Evolutionary conservation across 2,888 invertebrate species (phyloP), one percentile per base, ranked within the genome.

Genomic region (Operophtera brumata): DNA sequence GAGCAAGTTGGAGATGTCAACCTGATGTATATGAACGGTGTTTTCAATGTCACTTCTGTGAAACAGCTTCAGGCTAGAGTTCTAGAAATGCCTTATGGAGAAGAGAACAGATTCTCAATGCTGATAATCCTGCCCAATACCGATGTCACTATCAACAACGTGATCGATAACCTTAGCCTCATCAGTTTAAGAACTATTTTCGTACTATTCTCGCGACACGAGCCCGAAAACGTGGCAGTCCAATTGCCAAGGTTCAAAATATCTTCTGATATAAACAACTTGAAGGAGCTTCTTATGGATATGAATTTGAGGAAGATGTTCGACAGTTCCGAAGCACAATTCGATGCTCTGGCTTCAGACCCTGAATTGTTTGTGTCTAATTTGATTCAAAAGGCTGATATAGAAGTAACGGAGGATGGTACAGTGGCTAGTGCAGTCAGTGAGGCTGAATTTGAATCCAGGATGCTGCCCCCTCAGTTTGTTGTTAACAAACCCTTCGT

Each of bases 171-270:
- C 10, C 68, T 94, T n/a, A 79, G 82, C 9, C 68, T 61, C 0
- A 68, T 90, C 10, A 90, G 91, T 51, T 71, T 91, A 61, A 73
- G 75, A 0, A 79, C 86, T 0, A 80, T 94, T 28, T 82, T 92
- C 32, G 68, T 78, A 2, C 69, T 79, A 6, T 81, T 93, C 30
- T 67, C 73, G 0, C 70, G 71, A 12, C 72, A 82, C 1, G 75
- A 77, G 9, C 74, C 82, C 0, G 83, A 74, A n/a, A 80, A 80
- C 2, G 90, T 92, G 0, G 81, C 86, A 28, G 91, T 94, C 0
- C 86, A 90, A 62, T 64, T 94, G 36, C 94, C 94, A 0, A 87
- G 89, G 62, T 94, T 94, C 66, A 90, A 86, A 51, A 85, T 92
- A 4, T 73, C 84, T 1, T 92, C 93, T 0, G 82, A 87, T 12